Base-by-base conservation (phyloP, 2,888 invertebrate genomes). In the Chesias legatella region DNA sequence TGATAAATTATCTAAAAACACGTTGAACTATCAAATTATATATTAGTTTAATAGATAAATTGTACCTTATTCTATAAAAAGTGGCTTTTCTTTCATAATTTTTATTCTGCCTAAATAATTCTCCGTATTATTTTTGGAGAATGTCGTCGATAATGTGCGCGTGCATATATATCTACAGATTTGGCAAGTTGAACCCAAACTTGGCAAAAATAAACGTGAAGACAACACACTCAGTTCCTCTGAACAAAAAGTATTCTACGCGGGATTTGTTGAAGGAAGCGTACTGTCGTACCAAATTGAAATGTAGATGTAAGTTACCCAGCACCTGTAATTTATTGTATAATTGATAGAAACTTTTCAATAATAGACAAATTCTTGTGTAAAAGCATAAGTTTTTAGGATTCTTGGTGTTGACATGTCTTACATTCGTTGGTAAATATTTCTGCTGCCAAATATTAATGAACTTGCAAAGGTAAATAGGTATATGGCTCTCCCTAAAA, bases 301-400 rank as follows among this genome's bases (percentile, higher is more conserved):
- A 93, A 82, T 94, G 93, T 78, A 89, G 90, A 84, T 94, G 94
- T 94, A 88, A 91, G 93, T 91, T 57, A 38, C 27, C 10, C 6
- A 35, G 4, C 27, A 3, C 26, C n/a, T 5, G 28, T 10, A 1
- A 11, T 29, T 10, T 25, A 2, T 17, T 32, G 10, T n/a, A n/a
- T n/a, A n/a, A n/a, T n/a, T n/a, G n/a, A n/a, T n/a, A n/a, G n/a
- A n/a, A n/a, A n/a, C n/a, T n/a, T n/a, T n/a, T n/a, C n/a, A n/a
- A n/a, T n/a, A n/a, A n/a, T n/a, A n/a, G n/a, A n/a, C n/a, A n/a
- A n/a, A n/a, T n/a, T n/a, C n/a, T n/a, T n/a, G n/a, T n/a, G n/a
- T n/a, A n/a, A n/a, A n/a, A n/a, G n/a, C n/a, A n/a, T n/a, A n/a
- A n/a, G n/a, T n/a, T n/a, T n/a, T n/a, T n/a, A n/a, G n/a, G n/a